Conservation (phyloP, 2,888 invertebrate genomes). For the Orgyia antiqua region DNA sequence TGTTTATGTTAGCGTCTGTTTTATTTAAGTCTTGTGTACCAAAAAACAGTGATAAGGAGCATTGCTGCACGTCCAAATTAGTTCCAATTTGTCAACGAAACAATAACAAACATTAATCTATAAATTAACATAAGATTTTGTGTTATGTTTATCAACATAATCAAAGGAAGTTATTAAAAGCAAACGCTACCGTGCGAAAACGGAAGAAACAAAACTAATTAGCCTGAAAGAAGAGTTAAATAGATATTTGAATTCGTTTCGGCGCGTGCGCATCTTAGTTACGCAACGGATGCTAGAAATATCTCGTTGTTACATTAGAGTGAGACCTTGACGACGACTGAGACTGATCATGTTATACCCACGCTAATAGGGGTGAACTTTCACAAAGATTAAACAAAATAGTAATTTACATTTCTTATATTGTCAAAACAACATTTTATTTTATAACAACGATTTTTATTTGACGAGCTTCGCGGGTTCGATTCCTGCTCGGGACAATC, state of each 20-base stretch:
- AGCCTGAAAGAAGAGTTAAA: conserved; percentile 28
- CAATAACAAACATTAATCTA: too few species aligned
- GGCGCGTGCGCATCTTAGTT: conserved; percentile 25
- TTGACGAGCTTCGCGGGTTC: too few species aligned
- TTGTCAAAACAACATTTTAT: conserved; percentile 21
- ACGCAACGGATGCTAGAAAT: conserved; percentile 52
- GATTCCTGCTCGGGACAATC: too few species aligned
- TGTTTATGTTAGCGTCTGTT: too few species aligned
- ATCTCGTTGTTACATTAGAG: conserved; percentile 38
- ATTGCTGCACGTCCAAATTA: too few species aligned
- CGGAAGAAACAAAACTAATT: conserved; percentile 43
- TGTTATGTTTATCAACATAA: too few species aligned
- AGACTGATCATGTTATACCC: conserved; percentile 46
- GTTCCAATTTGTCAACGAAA: too few species aligned
- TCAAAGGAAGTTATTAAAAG: too few species aligned
- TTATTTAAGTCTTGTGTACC: too few species aligned
- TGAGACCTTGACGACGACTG: conserved; percentile 62
- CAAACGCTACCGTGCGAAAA: conserved; percentile 7
- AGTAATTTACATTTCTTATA: conserved; percentile 19
- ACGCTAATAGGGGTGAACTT: conserved; percentile 12
- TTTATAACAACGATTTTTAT: too few species aligned
- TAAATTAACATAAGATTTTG: too few species aligned
- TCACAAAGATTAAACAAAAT: conserved; percentile 5
- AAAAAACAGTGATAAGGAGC: too few species aligned
- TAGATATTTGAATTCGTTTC: conserved; percentile 23